A percentile compares a stretch with the other conserved stretches of the same genome.
Conservation (phyloP, 1,140 invertebrate species). For the Pseudomyrmex gracilis region DNA sequence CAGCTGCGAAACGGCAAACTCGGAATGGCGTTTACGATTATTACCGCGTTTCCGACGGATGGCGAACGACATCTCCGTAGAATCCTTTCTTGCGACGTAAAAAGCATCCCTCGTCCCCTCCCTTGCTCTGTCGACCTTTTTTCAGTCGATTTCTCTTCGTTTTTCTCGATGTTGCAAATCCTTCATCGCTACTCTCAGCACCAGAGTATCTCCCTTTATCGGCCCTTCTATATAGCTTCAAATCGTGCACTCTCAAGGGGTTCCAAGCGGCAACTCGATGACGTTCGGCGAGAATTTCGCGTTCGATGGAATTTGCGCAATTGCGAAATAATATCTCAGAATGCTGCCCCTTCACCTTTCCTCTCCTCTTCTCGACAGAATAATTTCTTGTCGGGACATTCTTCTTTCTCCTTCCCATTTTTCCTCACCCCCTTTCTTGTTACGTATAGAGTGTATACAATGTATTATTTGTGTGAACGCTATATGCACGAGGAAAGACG, state of each 20-base stretch:
- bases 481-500: background rate
- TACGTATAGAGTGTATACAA: background rate
- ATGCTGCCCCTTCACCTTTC: no score
- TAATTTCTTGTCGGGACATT: constrained; percentile 35
- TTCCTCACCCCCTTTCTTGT: background rate
- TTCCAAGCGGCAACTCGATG: constrained; percentile 37
- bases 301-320: constrained; percentile 48
- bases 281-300: constrained; percentile 39
- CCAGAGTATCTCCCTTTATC: constrained; percentile 23
- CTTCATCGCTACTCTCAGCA: background rate
- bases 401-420: background rate
- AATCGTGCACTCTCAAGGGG: constrained; percentile 30
- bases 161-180: background rate
- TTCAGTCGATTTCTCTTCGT: constrained; percentile 15
- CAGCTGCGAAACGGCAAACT: constrained; percentile 66
- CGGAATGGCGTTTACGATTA: constrained; percentile 75
- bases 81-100: constrained; percentile 44
- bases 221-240: constrained; percentile 6
- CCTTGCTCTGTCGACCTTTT: background rate
- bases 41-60: constrained; percentile 53
- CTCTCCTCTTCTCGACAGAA: constrained; percentile 5
- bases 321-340: constrained; percentile 45
- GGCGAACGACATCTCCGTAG: constrained; percentile 37
- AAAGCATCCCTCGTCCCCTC: constrained; percentile 12
- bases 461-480: background rate